Percentiles rank a stretch among this genome's conserved stretches.
Conservation (phyloP, 1,140 invertebrate genomes). For the Drosophila ogumai region DNA sequence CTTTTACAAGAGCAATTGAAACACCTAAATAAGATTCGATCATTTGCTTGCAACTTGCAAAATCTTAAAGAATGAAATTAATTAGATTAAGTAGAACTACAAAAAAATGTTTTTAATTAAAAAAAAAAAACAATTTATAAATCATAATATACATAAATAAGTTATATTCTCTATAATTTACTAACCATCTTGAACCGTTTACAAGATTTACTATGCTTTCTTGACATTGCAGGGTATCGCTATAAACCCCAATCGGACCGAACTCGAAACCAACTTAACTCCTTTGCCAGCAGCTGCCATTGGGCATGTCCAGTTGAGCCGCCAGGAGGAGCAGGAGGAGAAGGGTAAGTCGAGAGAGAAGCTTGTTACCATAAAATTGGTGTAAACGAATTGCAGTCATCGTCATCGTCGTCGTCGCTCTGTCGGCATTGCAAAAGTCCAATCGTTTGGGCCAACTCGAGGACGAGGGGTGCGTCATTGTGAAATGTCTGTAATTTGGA, state of each 20-base stretch:
- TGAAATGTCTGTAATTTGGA: slow-evolving; percentile 85
- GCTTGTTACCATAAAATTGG: slow-evolving; percentile 84
- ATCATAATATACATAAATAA: neutral
- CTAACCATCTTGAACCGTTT: no score
- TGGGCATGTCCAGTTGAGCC: slow-evolving; percentile 50
- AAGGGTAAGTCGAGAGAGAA: slow-evolving; percentile 27
- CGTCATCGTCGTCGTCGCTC: slow-evolving; percentile 46
- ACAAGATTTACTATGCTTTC: neutral
- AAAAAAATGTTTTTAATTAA: no score
- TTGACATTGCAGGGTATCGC: slow-evolving; percentile 11
- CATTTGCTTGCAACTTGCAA: no score
- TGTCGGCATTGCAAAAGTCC: slow-evolving; percentile 59
- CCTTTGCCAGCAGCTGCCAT: slow-evolving; percentile 67
- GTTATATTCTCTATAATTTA: no score
- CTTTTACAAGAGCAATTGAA: neutral
- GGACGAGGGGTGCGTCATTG: slow-evolving; percentile 67
- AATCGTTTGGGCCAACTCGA: slow-evolving; percentile 11
- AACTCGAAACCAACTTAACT: slow-evolving; percentile 41
- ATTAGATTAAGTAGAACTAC: no score
- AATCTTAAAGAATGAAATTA: no score
- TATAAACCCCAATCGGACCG: slow-evolving; percentile 22
- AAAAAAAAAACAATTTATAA: no score
- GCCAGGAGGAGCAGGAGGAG: slow-evolving; percentile 8
- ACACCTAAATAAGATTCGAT: neutral
- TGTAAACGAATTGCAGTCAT: slow-evolving; percentile 84